phyloP scores from a whole-genome alignment of 1,140 invertebrate genomes.

The Camponotus floridanus region DNA sequence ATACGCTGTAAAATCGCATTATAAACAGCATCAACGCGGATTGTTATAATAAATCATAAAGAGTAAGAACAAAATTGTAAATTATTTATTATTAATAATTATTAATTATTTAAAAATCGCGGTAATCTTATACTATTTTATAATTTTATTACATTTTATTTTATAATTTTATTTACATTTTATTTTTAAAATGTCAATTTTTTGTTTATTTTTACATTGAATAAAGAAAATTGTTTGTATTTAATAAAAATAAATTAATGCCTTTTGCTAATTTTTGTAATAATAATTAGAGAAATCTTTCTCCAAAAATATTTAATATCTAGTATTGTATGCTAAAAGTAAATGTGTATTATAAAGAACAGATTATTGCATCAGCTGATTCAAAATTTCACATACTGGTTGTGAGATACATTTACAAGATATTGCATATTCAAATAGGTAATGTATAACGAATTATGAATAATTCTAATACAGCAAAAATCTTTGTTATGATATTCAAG shows the following conservation, averaged over 20 bases:
- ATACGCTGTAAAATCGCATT: conserved; percentile 25
- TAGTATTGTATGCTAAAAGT: background rate
- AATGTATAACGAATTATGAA: background rate
- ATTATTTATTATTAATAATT: background rate
- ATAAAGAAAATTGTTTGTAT: background rate
- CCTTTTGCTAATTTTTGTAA: background rate
- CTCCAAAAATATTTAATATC: background rate
- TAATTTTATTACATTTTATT: background rate
- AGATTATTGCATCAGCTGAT: background rate
- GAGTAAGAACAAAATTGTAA: background rate
- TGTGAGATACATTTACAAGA: background rate
- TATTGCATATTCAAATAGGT: background rate
- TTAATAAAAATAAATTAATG: background rate
- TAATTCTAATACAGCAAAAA: background rate
- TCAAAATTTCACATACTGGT: background rate
- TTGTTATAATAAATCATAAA: conserved; percentile 2
- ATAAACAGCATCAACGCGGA: conserved; percentile 4
- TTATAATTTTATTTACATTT: background rate
- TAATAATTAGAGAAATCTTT: background rate
- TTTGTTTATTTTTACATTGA: background rate
- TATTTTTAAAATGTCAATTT: background rate
- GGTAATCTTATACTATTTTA: background rate
- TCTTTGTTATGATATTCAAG: background rate
- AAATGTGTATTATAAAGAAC: background rate
- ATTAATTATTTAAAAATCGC: background rate